Evolutionary conservation across 2,888 invertebrate genomes (phyloP), one percentile per base, ranked within the genome.

Genomic region (Harpalus rufipes): DNA sequence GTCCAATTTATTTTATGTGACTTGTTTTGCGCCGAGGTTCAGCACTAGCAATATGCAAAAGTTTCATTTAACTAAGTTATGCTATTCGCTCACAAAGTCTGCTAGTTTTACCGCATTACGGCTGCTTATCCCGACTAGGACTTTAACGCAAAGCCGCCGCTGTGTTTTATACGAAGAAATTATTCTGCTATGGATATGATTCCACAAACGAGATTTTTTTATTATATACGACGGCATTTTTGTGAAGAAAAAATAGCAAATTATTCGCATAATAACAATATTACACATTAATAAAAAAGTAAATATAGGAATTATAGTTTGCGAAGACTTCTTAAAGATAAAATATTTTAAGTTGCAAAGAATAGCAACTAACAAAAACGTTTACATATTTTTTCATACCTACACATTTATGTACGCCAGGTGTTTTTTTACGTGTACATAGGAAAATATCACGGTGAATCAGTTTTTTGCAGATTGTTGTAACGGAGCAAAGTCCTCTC

Each of bases 31-130:
- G 16, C 8, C 16, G 4, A 74, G 44, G 44, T 44, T 3, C 18
- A 44, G 72, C 44, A 16, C 44, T 41, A 44, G 72, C 72, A 72
- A 72, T 74, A 74, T 74, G 72, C 72, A 41, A 74, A 74, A 74
- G 72, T 74, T 74, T 74, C 72, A 74, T 74, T 74, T 74, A 74
- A 74, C 72, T 74, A 74, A 74, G 72, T 74, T 74, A 74, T 74
- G 72, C 72, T 74, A 74, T 44, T 74, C 41, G 39, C 68, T 74
- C 72, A 44, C 41, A 74, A 74, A 74, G 72, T 74, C 41, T 16
- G 72, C 10, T 74, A 74, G 72, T 74, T 74, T 44, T 74, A 74
- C 51, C 44, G 72, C 72, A 44, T 16, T 74, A 74, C 44, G 41
- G 16, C 21, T 74, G 72, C 63, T 63, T 63, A 74, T 44, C 72